Evolutionary conservation across 2,888 invertebrate species (phyloP), one percentile per base, ranked within the genome.

Genomic region (Stramonita haemastoma): DNA sequence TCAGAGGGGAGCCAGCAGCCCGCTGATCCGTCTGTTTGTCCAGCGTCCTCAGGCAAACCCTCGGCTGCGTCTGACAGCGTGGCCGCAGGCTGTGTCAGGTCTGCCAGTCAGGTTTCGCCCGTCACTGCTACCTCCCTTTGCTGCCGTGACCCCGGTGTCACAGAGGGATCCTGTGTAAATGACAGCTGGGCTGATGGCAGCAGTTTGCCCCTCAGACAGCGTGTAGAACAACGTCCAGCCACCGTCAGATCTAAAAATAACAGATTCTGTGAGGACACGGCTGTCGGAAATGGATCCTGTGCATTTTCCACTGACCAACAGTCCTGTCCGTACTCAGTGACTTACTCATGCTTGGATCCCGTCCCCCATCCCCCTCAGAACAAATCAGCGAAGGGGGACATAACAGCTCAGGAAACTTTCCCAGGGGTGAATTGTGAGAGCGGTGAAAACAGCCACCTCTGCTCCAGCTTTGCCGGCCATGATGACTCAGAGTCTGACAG

Each of bases 401-500:
- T 29, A 73, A 5, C 26, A n/a, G 26, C 73, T 13, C 11, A 5
- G 77, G 32, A 32, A 1, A 11, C 15, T 32, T 6, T 13, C 77
- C 32, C 46, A 6, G 46, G 0, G 15, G 32, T 83, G n/a, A 83
- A n/a, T 46, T n/a, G n/a, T 46, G 26, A 19, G 83, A 83, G 22
- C 46, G 36, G 19, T 26, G 83, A 83, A 22, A 83, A 56, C 19
- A n/a, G 13, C 19, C 17, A 11, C 15, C 15, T 79, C 5, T 2
- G 32, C 77, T 32, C 15, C 15, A 79, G 77, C 17, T 79, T 22
- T 26, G 17, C 29, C 29, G 56, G 17, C 85, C 57, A 85, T 57
- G 66, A 56, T 77, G 77, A 81, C 79, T 89, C 87, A 0, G 87
- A 87, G 32, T 88, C 88, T 17, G 89, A 89, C 86, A 87, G 89